These are phyloP conservation scores for Athene noctua DNA, from an alignment of 2,113 vertebrate genomes.

Conservation along the genomic window DNA sequence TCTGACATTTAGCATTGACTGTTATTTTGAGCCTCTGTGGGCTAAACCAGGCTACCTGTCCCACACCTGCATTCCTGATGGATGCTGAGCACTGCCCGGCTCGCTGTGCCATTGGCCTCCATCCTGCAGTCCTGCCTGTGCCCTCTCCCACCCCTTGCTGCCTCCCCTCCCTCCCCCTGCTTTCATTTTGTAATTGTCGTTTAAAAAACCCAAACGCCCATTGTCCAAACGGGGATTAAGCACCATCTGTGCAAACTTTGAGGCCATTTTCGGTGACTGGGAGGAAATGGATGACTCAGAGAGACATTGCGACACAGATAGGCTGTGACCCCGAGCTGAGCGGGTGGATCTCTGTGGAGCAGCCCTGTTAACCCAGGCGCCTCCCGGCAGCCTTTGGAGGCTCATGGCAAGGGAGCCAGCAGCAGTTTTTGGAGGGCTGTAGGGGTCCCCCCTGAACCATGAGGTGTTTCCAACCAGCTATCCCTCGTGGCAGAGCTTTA, in stretches of 20 bases:
- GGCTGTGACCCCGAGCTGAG: background rate
- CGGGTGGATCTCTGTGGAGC: background rate
- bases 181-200: background rate
- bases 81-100: background rate
- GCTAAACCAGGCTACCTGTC: background rate
- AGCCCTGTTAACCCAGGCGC: background rate
- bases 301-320: background rate
- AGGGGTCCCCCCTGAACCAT: background rate
- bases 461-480: background rate
- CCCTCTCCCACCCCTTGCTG: background rate
- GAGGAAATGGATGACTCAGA: conserved; percentile 56
- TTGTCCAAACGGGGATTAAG: conserved; percentile 47
- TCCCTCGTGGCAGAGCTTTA: background rate
- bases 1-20: background rate
- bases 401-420: background rate
- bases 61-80: background rate
- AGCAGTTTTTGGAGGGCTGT: background rate
- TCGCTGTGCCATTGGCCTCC: background rate
- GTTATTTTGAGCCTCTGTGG: background rate
- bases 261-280: conserved; percentile 15
- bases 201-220: background rate
- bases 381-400: background rate
- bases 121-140: background rate
- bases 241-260: conserved; percentile 66
- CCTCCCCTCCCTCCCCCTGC: background rate